These are phyloP conservation scores for Diplolepis rosae DNA, from an alignment of 2,888 invertebrate species.

Conservation along the genomic window DNA sequence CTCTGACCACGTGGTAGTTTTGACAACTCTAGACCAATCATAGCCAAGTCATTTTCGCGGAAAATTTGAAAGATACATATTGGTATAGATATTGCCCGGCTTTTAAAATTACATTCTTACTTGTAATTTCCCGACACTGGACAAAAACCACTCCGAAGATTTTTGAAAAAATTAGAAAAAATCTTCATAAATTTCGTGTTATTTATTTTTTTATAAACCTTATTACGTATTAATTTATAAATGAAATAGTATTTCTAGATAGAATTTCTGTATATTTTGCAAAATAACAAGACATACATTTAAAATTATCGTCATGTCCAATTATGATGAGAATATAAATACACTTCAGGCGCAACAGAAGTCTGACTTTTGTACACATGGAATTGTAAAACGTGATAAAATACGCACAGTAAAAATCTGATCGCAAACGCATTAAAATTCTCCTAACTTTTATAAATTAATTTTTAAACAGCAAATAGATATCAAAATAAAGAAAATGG, in stretches of 20 bases:
- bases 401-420: background rate
- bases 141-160: no score
- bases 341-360: conserved; percentile 3
- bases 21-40: no score
- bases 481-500: background rate
- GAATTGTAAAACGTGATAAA: background rate
- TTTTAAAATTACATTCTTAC: no score
- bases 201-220: no score
- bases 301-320: background rate
- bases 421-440: background rate
- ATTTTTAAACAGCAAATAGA: background rate
- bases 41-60: no score
- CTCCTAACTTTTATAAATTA: background rate
- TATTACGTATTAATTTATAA: no score
- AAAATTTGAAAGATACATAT: no score
- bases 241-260: background rate
- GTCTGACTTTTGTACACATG: background rate
- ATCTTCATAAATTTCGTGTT: no score
- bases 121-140: no score
- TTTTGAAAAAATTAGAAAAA: no score
- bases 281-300: conserved; percentile 10
- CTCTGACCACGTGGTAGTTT: no score
- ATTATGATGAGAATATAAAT: conserved; percentile 15
- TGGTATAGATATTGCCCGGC: no score
- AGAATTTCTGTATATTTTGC: background rate